Base-by-base conservation (phyloP, 2,113 vertebrate genomes). In the Hemiprocne comata region DNA sequence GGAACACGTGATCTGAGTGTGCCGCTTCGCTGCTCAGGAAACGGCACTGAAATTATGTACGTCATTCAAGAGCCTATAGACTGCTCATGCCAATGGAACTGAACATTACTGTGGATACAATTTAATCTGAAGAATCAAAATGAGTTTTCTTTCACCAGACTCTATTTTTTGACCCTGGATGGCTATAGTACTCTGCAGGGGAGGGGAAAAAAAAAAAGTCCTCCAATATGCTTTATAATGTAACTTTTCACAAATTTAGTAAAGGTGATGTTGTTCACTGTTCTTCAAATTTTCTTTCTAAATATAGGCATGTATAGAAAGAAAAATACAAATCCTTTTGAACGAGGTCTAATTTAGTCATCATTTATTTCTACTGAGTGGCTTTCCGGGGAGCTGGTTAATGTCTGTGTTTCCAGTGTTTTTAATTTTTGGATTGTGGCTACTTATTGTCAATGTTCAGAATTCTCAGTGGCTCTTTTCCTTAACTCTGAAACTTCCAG, bases 31-130 rank as follows among this genome's bases (percentile, higher is more conserved):
- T 99, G 99, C 97, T 98, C 99, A 21, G 98, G 99, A 97, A 99
- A 99, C 7, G 98, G 98, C 96, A 99, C 99, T 11, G 97, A 99
- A 40, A 98, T 99, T 87, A 97, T 98, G 92, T 99, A 99, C 14
- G 97, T 97, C 85, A 98, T 99, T 94, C 99, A 99, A 91, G 99
- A 99, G 81, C 99, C 99, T 17, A 88, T 98, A 91, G 99, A 99
- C 95, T 99, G 99, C 83, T 99, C 99, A 2, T 99, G 99, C 97
- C 99, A 99, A 36, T 99, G 99, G 99, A 99, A 98, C 96, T 99
- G 97, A 98, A 64, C 33, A 5, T 6, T 15, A 33, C 19, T 24
- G 23, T 38, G 65, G 55, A 12, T 17, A n/a, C 3, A 6, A 46
- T 14, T 64, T 65, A 13, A 51, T 38, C 17, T 33, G 46, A 82